Base-by-base conservation (phyloP, 2,113 vertebrate genomes). In the Dicentrarchus labrax region DNA sequence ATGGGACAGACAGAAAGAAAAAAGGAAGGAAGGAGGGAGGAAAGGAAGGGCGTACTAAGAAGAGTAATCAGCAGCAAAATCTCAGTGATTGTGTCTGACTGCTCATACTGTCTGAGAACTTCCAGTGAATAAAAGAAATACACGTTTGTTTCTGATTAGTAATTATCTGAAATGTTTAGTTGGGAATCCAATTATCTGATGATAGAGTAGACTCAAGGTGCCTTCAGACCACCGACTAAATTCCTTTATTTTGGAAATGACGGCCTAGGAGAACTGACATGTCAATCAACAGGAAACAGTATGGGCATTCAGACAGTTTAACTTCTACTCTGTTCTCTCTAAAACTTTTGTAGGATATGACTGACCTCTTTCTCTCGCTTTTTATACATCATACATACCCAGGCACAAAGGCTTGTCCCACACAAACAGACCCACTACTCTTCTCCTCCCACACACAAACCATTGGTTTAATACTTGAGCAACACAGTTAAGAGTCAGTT, bases 21-120 rank as follows among this genome's bases (percentile, higher is more conserved):
- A 78, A 80, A 80, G 82, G 76, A 82, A 74, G 81, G 78, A 75
- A 21, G 80, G 47, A 67, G 17, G 75, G 30, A 78, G 68, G 72
- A 70, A 77, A 87, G 83, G 87, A 85, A 87, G 90, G 88, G 76
- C 56, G 57, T 70, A 61, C 76, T 86, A 67, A 82, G 78, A 72
- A 67, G 76, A 77, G 30, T 73, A 80, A 89, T 88, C 72, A 66
- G 80, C 76, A 70, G 61, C 22, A 66, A 67, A 82, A 83, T 82
- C 72, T 77, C 22, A 50, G 16, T 41, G 54, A 64, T 8, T 43
- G 41, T 72, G 74, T 74, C 80, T 80, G 56, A 88, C 68, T 67
- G 76, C 80, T 86, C 77, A 68, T 51, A 83, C 85, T 80, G 79
- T 75, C n/a, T 38, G 12, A 1, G 2, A 43, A 41, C 12, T 30